Conservation (phyloP, 2,797 vertebrate species). For the Pangasius krempfi region DNA sequence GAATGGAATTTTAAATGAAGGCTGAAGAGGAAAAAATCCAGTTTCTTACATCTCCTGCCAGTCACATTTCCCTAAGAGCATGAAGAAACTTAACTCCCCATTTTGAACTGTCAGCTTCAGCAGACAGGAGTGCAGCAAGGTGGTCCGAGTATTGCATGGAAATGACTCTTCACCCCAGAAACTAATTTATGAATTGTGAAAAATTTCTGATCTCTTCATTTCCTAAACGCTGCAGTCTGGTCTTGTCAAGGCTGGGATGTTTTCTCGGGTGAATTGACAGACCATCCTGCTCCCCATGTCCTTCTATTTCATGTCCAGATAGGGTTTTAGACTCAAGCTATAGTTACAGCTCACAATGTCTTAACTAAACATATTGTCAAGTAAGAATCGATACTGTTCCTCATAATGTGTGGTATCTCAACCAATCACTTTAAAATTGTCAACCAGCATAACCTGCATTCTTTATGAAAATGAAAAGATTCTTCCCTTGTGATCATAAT, state of each 20-base stretch:
- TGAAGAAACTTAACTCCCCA: conserved; percentile 21
- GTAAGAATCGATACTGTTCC: background rate
- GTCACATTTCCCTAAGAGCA: conserved; percentile 24
- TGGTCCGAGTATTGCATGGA: conserved; percentile 14
- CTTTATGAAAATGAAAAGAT: background rate
- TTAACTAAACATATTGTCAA: background rate
- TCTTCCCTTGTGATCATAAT: background rate
- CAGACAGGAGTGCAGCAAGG: conserved; percentile 7
- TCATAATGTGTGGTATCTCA: too few species aligned
- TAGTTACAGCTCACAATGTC: too few species aligned
- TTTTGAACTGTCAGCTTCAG: conserved; percentile 19
- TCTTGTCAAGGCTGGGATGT: background rate
- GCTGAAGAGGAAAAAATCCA: conserved; percentile 10
- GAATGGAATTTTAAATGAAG: conserved; percentile 42
- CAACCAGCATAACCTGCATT: background rate
- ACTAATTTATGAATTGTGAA: conserved; percentile 12
- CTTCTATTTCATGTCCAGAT: background rate
- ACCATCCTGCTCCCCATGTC: background rate
- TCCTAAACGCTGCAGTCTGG: background rate
- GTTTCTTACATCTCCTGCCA: conserved; percentile 27
- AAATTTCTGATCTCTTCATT: background rate
- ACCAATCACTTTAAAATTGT: background rate
- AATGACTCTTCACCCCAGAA: conserved; percentile 14
- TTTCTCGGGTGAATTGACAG: background rate
- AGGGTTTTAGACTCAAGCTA: background rate